These are phyloP conservation scores for Hypsibius dujardini DNA, from an alignment of 1,140 invertebrate species.

Conservation along the genomic window DNA sequence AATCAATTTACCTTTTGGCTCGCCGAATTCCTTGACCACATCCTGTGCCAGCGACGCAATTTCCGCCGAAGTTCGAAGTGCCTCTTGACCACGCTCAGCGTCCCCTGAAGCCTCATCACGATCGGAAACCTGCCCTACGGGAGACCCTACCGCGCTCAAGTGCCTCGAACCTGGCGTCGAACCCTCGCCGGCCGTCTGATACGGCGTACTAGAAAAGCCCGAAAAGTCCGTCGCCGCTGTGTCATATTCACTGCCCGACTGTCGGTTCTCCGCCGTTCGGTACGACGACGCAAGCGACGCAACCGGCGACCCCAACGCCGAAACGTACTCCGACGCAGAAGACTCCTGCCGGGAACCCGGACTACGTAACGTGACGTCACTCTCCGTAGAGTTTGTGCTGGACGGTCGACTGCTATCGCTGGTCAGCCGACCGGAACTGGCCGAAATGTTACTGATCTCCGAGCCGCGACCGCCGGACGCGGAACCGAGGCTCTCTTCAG, in stretches of 20 bases:
- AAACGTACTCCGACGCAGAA: not conserved
- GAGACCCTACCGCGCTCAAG: not conserved
- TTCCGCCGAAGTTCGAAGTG: not conserved
- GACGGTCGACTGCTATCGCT: not conserved
- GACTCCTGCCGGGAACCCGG: not conserved
- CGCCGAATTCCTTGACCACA: not conserved
- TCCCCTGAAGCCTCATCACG: not conserved
- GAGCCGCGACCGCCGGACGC: not conserved
- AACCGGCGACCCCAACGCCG: not conserved
- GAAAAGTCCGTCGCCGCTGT: constrained; percentile 12
- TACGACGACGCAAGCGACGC: not conserved
- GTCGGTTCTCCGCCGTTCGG: not conserved
- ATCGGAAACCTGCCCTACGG: not conserved
- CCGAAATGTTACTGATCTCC: not conserved
- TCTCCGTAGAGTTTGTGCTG: not conserved
- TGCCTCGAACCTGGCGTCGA: not conserved
- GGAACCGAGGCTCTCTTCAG: not conserved
- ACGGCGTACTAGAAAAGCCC: constrained; percentile 1
- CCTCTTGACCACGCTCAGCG: not conserved
- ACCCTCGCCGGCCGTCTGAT: not conserved
- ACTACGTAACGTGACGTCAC: not conserved
- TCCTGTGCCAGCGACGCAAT: not conserved
- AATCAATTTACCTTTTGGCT: not conserved
- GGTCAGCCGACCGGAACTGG: not conserved
- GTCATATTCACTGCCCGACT: not conserved